A percentile compares a stretch with the other conserved stretches of the same genome.
These are phyloP conservation scores for Philereme vetulata DNA, from an alignment of 2,888 invertebrate species.

Conservation along the genomic window DNA sequence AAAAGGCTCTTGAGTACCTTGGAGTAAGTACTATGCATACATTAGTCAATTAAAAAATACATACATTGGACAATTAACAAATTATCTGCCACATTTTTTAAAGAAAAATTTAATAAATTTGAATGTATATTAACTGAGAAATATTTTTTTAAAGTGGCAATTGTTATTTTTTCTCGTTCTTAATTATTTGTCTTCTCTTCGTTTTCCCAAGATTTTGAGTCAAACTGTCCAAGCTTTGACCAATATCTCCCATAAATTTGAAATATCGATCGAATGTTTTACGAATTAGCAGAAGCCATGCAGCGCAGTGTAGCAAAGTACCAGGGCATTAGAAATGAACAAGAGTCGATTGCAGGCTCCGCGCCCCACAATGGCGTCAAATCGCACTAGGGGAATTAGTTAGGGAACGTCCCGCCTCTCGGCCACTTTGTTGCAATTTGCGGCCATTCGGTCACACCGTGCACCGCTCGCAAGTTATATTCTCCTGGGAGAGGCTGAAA, in stretches of 20 bases:
- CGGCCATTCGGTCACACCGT: conserved; percentile 56
- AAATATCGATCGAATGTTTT: conserved; percentile 12
- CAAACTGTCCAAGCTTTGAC: not conserved
- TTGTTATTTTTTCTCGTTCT: too few relatives aligned
- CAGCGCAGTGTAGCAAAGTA: conserved; percentile 38
- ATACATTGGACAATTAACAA: too few relatives aligned
- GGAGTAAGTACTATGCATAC: not conserved
- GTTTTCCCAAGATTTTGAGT: too few relatives aligned
- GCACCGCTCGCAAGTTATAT: conserved; percentile 30
- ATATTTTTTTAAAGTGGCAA: too few relatives aligned
- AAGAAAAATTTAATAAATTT: too few relatives aligned
- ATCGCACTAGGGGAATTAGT: conserved; percentile 62
- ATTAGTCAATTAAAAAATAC: too few relatives aligned
- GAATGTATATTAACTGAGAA: too few relatives aligned
- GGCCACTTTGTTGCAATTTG: conserved; percentile 69
- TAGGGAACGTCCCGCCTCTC: conserved; percentile 49
- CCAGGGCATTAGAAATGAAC: conserved; percentile 39
- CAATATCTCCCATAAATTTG: conserved; percentile 1
- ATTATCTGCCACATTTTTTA: too few relatives aligned
- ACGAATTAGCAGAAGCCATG: conserved; percentile 30
- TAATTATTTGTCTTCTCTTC: too few relatives aligned
- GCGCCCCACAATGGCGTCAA: conserved; percentile 55
- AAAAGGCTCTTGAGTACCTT: conserved; percentile 20
- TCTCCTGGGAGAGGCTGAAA: conserved; percentile 32
- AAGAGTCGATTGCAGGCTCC: conserved; percentile 50